These are phyloP conservation scores for Sceloporus tristichus DNA, from an alignment of 2,113 vertebrate genomes.

Conservation along the genomic window DNA sequence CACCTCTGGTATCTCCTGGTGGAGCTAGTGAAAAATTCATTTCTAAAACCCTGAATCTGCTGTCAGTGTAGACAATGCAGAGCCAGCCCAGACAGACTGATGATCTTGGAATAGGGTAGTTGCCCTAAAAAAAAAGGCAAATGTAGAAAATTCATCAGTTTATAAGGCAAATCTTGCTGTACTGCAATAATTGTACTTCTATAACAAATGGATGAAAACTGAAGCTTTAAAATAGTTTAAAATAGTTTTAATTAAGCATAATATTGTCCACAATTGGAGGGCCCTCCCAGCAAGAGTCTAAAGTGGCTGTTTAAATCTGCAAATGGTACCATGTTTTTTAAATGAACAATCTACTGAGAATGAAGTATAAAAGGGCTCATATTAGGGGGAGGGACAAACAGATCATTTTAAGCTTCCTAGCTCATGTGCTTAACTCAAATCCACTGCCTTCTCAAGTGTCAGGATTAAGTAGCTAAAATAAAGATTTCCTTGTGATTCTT, in stretches of 20 bases:
- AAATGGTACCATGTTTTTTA: not conserved
- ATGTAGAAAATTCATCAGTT: not conserved
- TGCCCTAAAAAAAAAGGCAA: not conserved
- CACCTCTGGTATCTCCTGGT: not conserved
- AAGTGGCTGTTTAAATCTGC: not conserved
- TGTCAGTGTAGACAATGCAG: not conserved
- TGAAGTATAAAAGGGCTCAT: constrained; percentile 27
- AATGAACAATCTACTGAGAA: not conserved
- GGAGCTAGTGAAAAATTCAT: no score
- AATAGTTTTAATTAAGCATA: not conserved
- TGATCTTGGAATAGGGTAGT: not conserved
- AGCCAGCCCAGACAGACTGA: not conserved
- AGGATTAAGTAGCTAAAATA: constrained; percentile 1
- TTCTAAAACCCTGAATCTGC: not conserved
- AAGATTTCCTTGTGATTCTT: not conserved
- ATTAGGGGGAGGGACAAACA: accelerated
- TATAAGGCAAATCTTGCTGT: not conserved
- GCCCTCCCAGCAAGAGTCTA: not conserved
- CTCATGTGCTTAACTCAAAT: accelerated
- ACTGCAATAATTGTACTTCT: not conserved
- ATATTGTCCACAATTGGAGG: not conserved
- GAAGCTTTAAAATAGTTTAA: not conserved
- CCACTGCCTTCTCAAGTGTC: not conserved
- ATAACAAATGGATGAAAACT: not conserved
- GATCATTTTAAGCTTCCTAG: constrained; percentile 27